Evolutionary conservation across 2,888 invertebrate genomes (phyloP), one percentile per base, ranked within the genome.

Genomic region (Drosophila colorata): DNA sequence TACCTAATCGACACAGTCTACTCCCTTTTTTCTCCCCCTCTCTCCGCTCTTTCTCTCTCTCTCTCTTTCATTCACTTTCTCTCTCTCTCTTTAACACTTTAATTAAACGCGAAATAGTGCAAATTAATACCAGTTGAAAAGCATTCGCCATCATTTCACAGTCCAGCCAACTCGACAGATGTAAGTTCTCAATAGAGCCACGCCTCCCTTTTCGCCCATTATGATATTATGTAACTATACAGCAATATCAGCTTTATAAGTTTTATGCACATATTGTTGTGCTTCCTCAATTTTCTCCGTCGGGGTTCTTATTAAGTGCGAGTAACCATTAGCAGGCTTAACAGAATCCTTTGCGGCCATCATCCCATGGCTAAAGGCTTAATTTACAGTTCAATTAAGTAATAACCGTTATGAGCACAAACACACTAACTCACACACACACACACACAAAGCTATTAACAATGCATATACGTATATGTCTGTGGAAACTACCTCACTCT

Each of bases 51-150:
- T 20, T 57, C 9, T 40, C 20, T 40, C 18, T 66, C n/a, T 55
- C 7, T 59, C 38, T 40, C 47, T 40, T 8, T 33, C 31, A 31
- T 11, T 11, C 11, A 31, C 11, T 31, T 4, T 9, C 25, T 52
- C 31, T 66, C 25, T 51, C 8, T 47, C 18, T 63, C 25, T 44
- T 38, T 43, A 37, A 16, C 25, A 41, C 47, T 37, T 52, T 25
- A 31, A 31, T 31, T 11, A 28, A 28, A 8, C 8, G 49, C 41
- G 20, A 47, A 43, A 41, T 74, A 90, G 91, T 84, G 86, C 73
- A 90, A 91, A 78, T 78, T 91, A 73, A 79, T 91, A 69, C 85
- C 78, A 81, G 72, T 80, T 64, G 90, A 91, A 79, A 89, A 86
- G 72, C 78, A 83, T 43, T 85, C 90, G 69, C 90, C 90, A 47